Percentiles rank a stretch among this genome's conserved stretches.
Evolutionary conservation across 2,797 vertebrate species (phyloP).

Genomic region (Balearica regulorum): DNA sequence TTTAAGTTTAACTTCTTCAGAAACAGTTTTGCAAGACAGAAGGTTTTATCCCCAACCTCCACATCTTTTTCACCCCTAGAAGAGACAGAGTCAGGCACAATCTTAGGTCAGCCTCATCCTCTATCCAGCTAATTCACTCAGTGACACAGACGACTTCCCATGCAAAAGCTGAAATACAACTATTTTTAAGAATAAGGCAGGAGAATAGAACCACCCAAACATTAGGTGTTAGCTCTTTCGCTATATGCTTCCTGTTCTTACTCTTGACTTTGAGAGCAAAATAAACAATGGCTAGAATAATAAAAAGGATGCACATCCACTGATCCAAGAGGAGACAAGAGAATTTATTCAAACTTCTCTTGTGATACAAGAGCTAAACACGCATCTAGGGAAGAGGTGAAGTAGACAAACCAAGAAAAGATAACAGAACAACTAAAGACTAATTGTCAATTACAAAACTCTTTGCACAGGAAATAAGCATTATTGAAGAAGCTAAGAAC

Average conservation of each 20-base stretch:
- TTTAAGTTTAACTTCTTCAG: background rate
- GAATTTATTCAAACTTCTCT: background rate
- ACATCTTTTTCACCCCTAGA: background rate
- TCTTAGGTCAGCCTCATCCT: background rate
- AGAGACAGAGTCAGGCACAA: background rate
- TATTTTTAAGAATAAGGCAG: background rate
- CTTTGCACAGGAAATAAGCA: background rate
- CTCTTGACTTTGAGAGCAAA: background rate
- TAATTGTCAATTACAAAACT: background rate
- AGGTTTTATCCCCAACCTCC: background rate
- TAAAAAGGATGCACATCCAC: background rate
- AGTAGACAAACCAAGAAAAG: rapidly evolving
- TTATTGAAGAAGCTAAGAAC: background rate
- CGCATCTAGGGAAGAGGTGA: background rate
- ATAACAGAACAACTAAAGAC: background rate
- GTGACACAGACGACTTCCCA: background rate
- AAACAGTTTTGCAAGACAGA: background rate
- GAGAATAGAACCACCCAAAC: background rate
- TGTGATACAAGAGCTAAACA: background rate
- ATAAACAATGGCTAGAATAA: background rate
- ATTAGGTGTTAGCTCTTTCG: background rate
- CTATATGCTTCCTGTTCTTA: background rate
- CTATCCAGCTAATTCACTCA: background rate
- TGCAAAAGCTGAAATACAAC: background rate
- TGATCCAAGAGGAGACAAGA: background rate